Evolutionary conservation across 2,797 vertebrate genomes (phyloP).

Genomic region (Thamnophis elegans): DNA sequence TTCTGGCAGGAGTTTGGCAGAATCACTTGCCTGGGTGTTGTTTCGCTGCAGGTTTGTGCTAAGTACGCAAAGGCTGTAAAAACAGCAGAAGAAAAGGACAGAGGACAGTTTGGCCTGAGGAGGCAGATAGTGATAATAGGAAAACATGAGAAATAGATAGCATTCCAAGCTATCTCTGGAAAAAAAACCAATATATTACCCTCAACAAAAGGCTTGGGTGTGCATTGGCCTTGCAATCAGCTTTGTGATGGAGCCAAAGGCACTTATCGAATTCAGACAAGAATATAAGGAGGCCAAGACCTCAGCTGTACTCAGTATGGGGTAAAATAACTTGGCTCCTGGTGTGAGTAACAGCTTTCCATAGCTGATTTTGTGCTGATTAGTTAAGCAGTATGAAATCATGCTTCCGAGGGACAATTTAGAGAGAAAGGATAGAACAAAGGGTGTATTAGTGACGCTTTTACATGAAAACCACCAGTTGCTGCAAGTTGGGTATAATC

Average conservation of each 20-base stretch:
- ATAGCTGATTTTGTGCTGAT: background rate
- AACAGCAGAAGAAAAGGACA: background rate
- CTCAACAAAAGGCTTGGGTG: background rate
- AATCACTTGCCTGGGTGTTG: background rate
- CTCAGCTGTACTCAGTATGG: background rate
- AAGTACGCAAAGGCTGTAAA: background rate
- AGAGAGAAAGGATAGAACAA: background rate
- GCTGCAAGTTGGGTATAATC: background rate
- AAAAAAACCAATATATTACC: background rate
- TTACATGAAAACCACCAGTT: background rate
- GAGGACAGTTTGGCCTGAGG: background rate
- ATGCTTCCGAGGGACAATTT: background rate
- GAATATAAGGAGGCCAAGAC: background rate
- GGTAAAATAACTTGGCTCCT: background rate
- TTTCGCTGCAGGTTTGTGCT: background rate
- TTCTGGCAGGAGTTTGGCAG: background rate
- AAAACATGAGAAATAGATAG: background rate
- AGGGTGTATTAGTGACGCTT: background rate
- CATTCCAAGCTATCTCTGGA: background rate
- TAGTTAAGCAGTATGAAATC: background rate
- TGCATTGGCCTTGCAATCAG: background rate
- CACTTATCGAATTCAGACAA: background rate
- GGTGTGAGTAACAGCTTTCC: background rate
- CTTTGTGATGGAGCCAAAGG: background rate
- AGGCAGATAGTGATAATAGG: background rate